Conservation (phyloP, 2,797 vertebrate genomes). For the Ctenopoma multispine region DNA sequence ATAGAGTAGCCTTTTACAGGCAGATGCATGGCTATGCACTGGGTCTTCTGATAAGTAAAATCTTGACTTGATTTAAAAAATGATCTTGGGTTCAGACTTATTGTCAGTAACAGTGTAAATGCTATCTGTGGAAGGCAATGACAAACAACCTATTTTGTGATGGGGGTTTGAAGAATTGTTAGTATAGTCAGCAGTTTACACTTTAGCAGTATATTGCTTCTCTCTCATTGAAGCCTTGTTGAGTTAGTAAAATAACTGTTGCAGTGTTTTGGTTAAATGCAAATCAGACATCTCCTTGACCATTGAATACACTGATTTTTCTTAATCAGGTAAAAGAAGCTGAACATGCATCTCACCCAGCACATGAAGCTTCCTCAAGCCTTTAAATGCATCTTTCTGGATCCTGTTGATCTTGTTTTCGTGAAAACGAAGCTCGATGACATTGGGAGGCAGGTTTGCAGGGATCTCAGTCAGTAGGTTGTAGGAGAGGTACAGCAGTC, state of each 20-base stretch:
- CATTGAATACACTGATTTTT: background rate
- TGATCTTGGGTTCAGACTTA: no score
- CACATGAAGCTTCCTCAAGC: constrained; percentile 92
- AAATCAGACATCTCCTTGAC: background rate
- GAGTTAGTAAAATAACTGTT: background rate
- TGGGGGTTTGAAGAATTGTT: background rate
- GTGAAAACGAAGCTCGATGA: constrained; percentile 94
- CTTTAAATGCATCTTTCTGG: constrained; percentile 91
- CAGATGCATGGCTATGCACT: no score
- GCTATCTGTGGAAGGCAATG: no score
- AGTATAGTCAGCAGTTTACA: background rate
- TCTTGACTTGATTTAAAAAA: no score
- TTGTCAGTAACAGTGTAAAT: no score
- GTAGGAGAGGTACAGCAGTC: constrained; percentile 93
- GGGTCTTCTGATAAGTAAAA: no score
- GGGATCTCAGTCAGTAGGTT: constrained; percentile 94
- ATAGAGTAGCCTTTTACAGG: no score
- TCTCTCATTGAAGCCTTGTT: background rate
- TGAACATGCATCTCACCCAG: constrained; percentile 84
- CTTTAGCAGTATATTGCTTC: background rate
- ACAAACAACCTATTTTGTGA: background rate
- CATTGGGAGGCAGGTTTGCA: constrained; percentile 89
- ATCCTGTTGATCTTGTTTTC: constrained; percentile 94
- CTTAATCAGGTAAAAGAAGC: background rate
- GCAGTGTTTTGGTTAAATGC: background rate